phyloP scores from a whole-genome alignment of 2,797 vertebrate genomes.

The Ammospiza maritima region DNA sequence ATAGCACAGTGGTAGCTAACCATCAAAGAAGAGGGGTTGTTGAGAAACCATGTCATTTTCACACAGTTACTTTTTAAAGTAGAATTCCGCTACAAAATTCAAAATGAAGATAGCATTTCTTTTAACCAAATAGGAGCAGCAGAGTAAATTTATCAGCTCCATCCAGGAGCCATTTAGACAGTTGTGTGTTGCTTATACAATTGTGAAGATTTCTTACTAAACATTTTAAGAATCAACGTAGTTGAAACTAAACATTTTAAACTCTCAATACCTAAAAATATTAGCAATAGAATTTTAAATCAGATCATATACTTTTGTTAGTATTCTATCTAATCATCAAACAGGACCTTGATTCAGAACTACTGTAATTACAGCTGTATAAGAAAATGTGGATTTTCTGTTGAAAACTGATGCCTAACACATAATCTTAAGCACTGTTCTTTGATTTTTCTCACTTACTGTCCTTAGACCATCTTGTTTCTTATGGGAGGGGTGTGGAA shows the following conservation, averaged over 20 bases:
- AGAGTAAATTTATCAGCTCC: not conserved
- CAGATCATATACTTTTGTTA: constrained; percentile 1
- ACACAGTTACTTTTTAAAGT: not conserved
- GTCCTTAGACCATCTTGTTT: constrained; percentile 14
- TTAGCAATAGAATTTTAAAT: constrained; percentile 12
- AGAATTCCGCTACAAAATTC: not conserved
- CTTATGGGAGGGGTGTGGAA: not conserved
- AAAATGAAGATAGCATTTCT: not conserved
- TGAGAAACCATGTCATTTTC: not conserved
- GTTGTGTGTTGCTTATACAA: constrained; percentile 7
- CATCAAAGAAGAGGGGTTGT: not conserved
- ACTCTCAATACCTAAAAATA: constrained; percentile 17
- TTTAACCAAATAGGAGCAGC: not conserved
- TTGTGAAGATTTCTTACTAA: not conserved
- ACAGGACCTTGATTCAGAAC: not conserved
- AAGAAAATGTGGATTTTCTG: constrained; percentile 19
- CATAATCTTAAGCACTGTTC: not conserved
- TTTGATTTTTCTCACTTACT: constrained; percentile 6
- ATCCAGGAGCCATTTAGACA: not conserved
- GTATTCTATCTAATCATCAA: constrained; percentile 30
- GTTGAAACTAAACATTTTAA: not conserved
- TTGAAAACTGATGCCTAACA: not conserved
- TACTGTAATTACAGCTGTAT: constrained; percentile 2
- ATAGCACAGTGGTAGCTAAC: constrained; percentile 13
- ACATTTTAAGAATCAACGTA: constrained; percentile 12